phyloP scores from a whole-genome alignment of 2,888 invertebrate species.

The Eutolmus rufibarbis region DNA sequence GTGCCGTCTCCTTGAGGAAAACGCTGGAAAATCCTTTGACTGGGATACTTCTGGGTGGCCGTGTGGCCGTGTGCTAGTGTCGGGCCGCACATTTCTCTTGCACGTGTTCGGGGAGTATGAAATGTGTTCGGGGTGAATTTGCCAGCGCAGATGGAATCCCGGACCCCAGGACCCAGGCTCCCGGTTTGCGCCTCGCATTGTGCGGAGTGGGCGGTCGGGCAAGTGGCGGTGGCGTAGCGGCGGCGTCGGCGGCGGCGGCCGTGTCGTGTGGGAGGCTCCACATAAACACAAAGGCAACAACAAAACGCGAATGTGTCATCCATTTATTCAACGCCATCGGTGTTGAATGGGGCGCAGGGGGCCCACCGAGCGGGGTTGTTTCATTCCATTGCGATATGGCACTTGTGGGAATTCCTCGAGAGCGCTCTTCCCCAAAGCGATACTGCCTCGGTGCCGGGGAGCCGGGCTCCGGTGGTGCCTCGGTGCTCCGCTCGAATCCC shows the following conservation, averaged over 20 bases:
- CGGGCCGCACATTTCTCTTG: constrained; percentile 1
- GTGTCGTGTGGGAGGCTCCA: constrained; percentile 12
- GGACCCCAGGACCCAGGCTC: background rate
- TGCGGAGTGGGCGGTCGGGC: background rate
- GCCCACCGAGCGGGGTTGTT: constrained; percentile 46
- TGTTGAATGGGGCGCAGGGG: constrained; percentile 41
- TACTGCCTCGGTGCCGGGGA: constrained; percentile 16
- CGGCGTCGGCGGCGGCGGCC: background rate
- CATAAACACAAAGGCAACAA: constrained; percentile 33
- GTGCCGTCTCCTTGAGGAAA: constrained; percentile 26
- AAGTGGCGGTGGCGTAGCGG: background rate
- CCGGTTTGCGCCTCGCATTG: background rate
- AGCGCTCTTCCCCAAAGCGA: constrained; percentile 47
- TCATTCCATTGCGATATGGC: constrained; percentile 50
- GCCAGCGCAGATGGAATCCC: constrained; percentile 4
- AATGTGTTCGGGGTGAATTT: constrained; percentile 33
- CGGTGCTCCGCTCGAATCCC: background rate
- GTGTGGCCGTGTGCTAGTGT: background rate
- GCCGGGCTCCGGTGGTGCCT: background rate
- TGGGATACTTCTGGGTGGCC: background rate
- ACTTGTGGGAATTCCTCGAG: constrained; percentile 51
- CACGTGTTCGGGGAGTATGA: constrained; percentile 30
- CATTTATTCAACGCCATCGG: constrained; percentile 43
- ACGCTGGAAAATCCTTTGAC: constrained; percentile 9
- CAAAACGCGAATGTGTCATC: constrained; percentile 27